Evolutionary conservation across 2,888 invertebrate genomes (phyloP), one percentile per base, ranked within the genome.

Genomic region (Rhingia campestris): DNA sequence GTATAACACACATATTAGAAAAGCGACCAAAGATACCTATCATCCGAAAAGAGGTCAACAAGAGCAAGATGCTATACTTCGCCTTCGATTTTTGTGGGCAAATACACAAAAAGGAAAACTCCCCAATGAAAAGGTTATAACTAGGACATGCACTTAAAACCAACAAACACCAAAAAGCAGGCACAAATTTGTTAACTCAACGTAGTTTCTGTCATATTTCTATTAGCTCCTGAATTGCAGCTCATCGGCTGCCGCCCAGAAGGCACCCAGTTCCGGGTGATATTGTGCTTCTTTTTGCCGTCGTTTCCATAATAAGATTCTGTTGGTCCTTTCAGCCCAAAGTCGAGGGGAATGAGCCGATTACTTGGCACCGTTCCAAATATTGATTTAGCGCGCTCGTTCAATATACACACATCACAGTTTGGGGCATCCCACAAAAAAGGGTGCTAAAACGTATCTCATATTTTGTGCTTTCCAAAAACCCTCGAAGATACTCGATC

Each of bases 91-190:
- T 56, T 56, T 56, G 4, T 22, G 67, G 49, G 56, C 35, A 30
- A 47, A 51, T 37, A 33, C 41, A 32, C 9, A 32, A 39, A 49
- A 14, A 14, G 10, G 7, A 9, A 2, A 43, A 47, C 22, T 2
- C 22, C 22, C 22, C 22, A 22, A 22, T 22, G 45, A 63, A 66
- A 76, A 53, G 53, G 61, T 12, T 22, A 63, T 54, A 82, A 79
- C 63, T 79, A 59, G 82, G 82, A 74, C 82, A 73, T 82, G 82
- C 82, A 82, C 82, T 73, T 82, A 79, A 51, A 63, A 67, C 67
- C 63, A 43, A 45, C 75, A 64, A 47, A 56, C 43, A 61, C 51
- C 22, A 61, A 75, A 61, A 59, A 53, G 59, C 39, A 64, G 53
- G 53, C 49, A 63, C 64, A 74, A 79, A 69, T 82, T 79, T 82